Conservation (phyloP, 1,140 invertebrate genomes). For the Stegodyphus dumicola region DNA sequence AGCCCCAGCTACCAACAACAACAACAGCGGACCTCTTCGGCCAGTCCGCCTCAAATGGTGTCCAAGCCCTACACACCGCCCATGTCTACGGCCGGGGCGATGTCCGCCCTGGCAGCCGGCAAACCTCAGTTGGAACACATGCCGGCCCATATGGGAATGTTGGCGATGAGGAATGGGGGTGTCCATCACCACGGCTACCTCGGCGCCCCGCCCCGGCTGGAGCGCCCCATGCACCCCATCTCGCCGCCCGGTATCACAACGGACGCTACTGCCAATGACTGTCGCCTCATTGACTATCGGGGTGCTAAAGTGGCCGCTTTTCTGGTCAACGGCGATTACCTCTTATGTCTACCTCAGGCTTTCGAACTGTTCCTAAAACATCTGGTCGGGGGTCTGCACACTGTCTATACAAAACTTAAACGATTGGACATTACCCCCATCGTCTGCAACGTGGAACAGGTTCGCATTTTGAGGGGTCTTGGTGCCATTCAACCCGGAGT, state of each 20-base stretch:
- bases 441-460: conserved; percentile 99
- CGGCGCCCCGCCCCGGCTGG: conserved; percentile 11
- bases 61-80: conserved; percentile 56
- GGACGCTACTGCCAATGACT: conserved; percentile 94
- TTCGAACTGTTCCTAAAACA: conserved; percentile 99
- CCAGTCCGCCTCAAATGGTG: conserved; percentile 45
- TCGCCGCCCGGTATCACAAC: conserved; percentile 71
- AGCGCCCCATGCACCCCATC: conserved; percentile 46
- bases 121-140: conserved; percentile 38
- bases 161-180: conserved; percentile 52
- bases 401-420: conserved; percentile 98
- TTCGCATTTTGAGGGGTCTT: conserved; percentile 93
- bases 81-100: conserved; percentile 29
- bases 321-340: conserved; percentile 95
- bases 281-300: conserved; percentile 95
- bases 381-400: conserved; percentile 96
- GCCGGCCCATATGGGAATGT: conserved; percentile 57
- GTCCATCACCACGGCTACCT: conserved; percentile 43
- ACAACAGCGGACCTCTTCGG: conserved; percentile 28
- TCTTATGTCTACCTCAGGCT: conserved; percentile 97
- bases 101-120: conserved; percentile 5
- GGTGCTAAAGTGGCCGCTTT: conserved; percentile 98
- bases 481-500: conserved; percentile 99
- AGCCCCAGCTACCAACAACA: conserved; percentile 25
- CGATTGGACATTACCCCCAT: conserved; percentile 97